These are phyloP conservation scores for Trilocha varians DNA, from an alignment of 2,888 invertebrate species.

Conservation along the genomic window DNA sequence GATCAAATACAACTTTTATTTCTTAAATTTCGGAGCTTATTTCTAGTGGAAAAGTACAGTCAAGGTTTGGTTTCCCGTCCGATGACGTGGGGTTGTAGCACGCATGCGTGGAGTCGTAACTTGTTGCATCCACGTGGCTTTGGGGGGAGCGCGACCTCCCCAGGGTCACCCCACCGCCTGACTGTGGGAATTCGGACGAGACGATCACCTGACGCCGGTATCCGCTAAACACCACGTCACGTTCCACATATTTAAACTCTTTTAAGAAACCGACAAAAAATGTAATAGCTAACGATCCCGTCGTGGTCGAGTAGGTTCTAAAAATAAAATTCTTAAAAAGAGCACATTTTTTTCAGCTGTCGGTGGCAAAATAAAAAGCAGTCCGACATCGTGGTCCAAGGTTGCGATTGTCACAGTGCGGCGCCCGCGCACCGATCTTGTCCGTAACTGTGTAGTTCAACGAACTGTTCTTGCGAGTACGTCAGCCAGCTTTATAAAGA, in stretches of 20 bases:
- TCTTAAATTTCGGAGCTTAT: constrained; percentile 8
- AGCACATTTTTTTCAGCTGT: constrained; percentile 7
- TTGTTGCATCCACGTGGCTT: constrained; percentile 61
- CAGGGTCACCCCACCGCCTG: constrained; percentile 2
- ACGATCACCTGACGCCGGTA: constrained; percentile 31
- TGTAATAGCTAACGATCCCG: constrained; percentile 9
- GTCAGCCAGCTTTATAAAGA: constrained; percentile 65
- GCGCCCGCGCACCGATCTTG: constrained; percentile 39
- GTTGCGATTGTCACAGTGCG: constrained; percentile 44
- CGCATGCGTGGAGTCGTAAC: constrained; percentile 48
- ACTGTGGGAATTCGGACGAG: constrained; percentile 26
- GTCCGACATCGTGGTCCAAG: constrained; percentile 26
- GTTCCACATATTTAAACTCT: not conserved
- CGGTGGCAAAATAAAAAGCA: constrained; percentile 12
- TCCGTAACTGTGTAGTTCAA: constrained; percentile 47
- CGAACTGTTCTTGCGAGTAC: constrained; percentile 51
- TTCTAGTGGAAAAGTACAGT: constrained; percentile 52
- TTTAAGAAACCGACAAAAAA: constrained; percentile 4
- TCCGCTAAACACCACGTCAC: constrained; percentile 8
- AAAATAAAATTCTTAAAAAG: constrained; percentile 9
- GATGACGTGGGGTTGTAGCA: constrained; percentile 11
- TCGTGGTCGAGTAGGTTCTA: constrained; percentile 10
- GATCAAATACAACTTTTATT: too few species aligned
- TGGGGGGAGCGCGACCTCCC: constrained; percentile 8
- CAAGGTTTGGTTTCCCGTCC: constrained; percentile 27